Evolutionary conservation across 2,888 invertebrate species (phyloP), one percentile per base, ranked within the genome.

Genomic region (Parnassius glacialis): DNA sequence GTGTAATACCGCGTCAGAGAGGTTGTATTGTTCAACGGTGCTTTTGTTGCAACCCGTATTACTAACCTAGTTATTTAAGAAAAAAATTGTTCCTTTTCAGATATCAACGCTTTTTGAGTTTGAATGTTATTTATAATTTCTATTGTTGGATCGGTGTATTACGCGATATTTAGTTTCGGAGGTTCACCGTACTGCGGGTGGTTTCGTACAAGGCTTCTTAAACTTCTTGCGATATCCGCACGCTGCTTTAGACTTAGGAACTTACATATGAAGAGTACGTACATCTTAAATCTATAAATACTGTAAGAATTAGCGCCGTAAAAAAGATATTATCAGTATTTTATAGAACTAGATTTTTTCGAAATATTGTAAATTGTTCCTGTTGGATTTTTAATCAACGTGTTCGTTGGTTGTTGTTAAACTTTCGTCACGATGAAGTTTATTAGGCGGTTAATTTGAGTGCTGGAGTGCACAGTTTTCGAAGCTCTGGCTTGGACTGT

Each of bases 31-130:
- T 87, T 85, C 83, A 78, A 73, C 59, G 52, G 61, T 20, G 62
- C 64, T 73, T 75, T 90, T 90, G 87, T 89, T 64, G 62, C 71
- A 75, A 73, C 74, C 83, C 83, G 90, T 85, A 90, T 91, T 90
- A 91, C 90, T 90, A 90, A 91, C 91, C 91, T 87, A 91, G 83
- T 90, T 90, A 90, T 76, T 73, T 71, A 71, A 77, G 79, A 86
- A 87, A 86, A 62, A 58, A 59, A 62, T n/a, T 88, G 81, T 73
- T 73, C 71, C 76, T 68, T 78, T 79, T 71, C 78, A 84, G 83
- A 82, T 85, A 88, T 90, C 83, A 58, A 90, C 87, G 90, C 80
- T 85, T 79, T 88, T 87, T 84, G 90, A 73, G 71, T 87, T 79
- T 79, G 76, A 90, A 90, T 90, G 77, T 70, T 66, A 81, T 78